Percentiles rank a stretch among this genome's conserved stretches.
These are phyloP conservation scores for Eospalax fontanierii DNA, from an alignment of 2,797 vertebrate genomes.

Conservation along the genomic window DNA sequence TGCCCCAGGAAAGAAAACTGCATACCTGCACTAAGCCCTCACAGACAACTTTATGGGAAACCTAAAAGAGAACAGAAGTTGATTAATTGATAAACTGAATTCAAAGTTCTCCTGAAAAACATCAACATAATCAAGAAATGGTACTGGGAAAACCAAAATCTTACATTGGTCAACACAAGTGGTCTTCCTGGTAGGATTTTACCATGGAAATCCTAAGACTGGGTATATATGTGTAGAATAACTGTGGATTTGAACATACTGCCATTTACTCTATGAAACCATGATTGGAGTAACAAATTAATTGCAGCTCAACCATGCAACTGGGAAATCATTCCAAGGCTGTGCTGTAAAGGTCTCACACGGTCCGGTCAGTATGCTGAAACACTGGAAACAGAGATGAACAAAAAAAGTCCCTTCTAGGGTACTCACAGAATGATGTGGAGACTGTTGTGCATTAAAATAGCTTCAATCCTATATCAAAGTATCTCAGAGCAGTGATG, in stretches of 20 bases:
- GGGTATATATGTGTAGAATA: background rate
- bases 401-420: background rate
- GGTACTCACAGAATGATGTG: background rate
- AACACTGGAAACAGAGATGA: background rate
- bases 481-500: background rate
- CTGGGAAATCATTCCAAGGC: background rate
- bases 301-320: background rate
- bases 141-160: background rate
- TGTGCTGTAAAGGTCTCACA: background rate
- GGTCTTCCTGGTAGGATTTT: background rate
- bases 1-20: background rate
- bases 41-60: background rate
- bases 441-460: background rate
- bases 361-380: background rate
- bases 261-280: background rate
- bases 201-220: background rate
- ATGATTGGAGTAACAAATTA: background rate
- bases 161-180: too few species aligned
- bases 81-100: constrained; percentile 11
- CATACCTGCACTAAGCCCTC: background rate
- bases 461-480: background rate
- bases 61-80: background rate
- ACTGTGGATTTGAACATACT: background rate
- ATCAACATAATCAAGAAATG: background rate
- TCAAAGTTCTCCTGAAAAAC: background rate